These are phyloP conservation scores for Neoarius graeffei DNA, from an alignment of 2,113 vertebrate species.

Conservation along the genomic window DNA sequence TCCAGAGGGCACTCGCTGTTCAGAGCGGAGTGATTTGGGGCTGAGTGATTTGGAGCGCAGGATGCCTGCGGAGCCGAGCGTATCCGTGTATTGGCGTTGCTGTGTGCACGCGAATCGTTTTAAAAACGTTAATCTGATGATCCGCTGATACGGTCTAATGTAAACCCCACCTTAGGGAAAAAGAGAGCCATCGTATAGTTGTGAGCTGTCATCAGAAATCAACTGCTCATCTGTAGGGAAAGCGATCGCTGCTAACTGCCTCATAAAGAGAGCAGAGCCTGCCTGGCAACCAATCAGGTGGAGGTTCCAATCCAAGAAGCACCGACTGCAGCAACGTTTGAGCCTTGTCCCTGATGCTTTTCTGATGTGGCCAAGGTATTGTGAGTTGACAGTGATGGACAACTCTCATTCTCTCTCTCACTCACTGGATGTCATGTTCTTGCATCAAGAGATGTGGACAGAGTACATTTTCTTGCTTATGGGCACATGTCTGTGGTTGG, in stretches of 20 bases:
- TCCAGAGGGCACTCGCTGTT: no score
- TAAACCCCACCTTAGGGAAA: background rate
- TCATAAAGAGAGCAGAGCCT: conserved; percentile 50
- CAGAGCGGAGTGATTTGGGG: no score
- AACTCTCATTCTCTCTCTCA: conserved; percentile 47
- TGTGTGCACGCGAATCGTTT: no score
- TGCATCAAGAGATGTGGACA: conserved; percentile 63
- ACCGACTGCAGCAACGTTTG: conserved; percentile 58
- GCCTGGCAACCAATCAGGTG: conserved; percentile 63
- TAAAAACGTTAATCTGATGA: no score
- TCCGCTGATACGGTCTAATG: no score
- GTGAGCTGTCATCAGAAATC: conserved; percentile 46
- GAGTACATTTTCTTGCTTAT: conserved; percentile 50
- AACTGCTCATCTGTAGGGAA: conserved; percentile 38
- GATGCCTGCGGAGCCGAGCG: no score
- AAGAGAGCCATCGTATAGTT: conserved; percentile 19
- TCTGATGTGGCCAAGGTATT: conserved; percentile 52
- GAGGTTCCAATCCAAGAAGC: conserved; percentile 60
- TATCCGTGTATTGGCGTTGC: no score
- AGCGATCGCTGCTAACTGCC: conserved; percentile 30
- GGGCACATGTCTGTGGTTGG: conserved; percentile 48
- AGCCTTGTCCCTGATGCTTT: conserved; percentile 49
- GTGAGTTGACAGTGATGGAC: conserved; percentile 55
- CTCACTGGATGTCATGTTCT: conserved; percentile 57
- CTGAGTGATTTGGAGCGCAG: no score